Evolutionary conservation across 2,113 vertebrate species (phyloP).

Genomic region (Melanerpes aurifrons): DNA sequence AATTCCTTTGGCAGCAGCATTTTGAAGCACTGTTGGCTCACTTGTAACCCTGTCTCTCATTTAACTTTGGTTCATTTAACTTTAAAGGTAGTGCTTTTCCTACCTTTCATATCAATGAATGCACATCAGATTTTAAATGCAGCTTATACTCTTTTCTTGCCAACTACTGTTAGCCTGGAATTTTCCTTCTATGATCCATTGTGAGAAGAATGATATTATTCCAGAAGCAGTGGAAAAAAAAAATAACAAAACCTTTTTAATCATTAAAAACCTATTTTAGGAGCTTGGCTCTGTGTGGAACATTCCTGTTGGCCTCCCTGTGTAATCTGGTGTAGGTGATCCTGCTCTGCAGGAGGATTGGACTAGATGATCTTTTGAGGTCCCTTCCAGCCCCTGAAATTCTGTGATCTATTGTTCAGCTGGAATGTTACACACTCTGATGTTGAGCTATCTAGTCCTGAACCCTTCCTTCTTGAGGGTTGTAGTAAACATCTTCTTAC

Average conservation of each 20-base stretch:
- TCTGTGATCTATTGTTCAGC: background rate
- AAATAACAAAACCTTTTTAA: background rate
- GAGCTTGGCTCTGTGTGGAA: background rate
- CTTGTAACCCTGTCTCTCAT: background rate
- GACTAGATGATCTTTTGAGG: too few species aligned
- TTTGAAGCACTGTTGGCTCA: background rate
- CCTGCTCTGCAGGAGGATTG: too few species aligned
- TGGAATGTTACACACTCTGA: background rate
- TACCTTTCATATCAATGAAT: slow-evolving; percentile 18
- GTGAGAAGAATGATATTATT: background rate
- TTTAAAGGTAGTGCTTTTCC: slow-evolving; percentile 6
- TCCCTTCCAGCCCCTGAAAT: too few species aligned
- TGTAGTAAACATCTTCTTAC: background rate
- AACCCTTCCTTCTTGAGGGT: background rate
- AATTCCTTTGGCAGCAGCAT: background rate
- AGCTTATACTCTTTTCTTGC: slow-evolving; percentile 39
- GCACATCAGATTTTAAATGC: slow-evolving; percentile 16
- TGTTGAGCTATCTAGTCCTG: background rate
- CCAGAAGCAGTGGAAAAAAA: background rate
- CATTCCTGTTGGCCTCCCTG: background rate
- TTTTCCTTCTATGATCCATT: background rate
- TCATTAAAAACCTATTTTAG: background rate
- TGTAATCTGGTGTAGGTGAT: background rate
- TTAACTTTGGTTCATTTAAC: slow-evolving; percentile 15
- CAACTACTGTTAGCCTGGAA: slow-evolving; percentile 4